Conservation (phyloP, 2,888 invertebrate genomes). For the Pseudococcus longispinus region DNA sequence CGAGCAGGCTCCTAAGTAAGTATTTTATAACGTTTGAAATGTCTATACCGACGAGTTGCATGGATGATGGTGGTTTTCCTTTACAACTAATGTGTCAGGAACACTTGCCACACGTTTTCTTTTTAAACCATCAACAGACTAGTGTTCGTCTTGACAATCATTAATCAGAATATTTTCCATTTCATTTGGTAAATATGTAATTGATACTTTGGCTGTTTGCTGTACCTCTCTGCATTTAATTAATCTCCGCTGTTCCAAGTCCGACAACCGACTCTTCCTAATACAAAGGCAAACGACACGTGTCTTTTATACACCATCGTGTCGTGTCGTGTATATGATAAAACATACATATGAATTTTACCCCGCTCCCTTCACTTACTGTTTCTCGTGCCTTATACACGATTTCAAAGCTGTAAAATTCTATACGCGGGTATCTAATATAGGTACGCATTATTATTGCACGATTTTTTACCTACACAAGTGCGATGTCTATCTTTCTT, state of each 20-base stretch:
- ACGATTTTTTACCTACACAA: neutral
- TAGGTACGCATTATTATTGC: neutral
- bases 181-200: conserved; percentile 38
- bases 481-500: neutral
- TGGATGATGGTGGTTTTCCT: neutral
- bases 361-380: neutral
- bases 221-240: conserved; percentile 9
- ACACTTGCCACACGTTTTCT: conserved; percentile 17
- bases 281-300: conserved; percentile 13
- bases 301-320: conserved; percentile 10
- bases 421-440: neutral
- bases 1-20: neutral
- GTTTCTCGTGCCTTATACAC: neutral
- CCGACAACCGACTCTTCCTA: neutral
- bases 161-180: conserved; percentile 37
- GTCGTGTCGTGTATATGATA: neutral
- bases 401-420: neutral
- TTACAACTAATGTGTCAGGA: neutral
- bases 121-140: neutral
- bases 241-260: neutral
- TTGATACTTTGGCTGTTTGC: neutral
- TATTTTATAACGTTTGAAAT: neutral
- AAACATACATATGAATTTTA: neutral
- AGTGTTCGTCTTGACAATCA: conserved; percentile 28
- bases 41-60: neutral